phyloP scores from a whole-genome alignment of 2,888 invertebrate species.

The Meghimatium bilineatum region DNA sequence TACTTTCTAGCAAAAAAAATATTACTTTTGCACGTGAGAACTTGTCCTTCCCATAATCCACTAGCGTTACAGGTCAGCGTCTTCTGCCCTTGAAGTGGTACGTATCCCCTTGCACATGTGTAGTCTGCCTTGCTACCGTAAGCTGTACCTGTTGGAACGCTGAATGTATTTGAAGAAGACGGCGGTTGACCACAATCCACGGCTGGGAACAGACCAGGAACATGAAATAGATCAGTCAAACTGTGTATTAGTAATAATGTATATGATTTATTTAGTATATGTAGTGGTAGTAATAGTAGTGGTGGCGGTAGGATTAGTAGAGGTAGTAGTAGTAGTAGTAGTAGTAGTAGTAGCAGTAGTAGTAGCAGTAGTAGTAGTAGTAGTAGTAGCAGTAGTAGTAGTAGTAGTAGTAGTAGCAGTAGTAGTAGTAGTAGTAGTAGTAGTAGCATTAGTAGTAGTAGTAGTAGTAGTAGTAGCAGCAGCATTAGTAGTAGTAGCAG shows the following conservation, averaged over 20 bases:
- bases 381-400: neutral
- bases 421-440: neutral
- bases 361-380: neutral
- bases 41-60: constrained; percentile 29
- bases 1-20: neutral
- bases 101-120: constrained; percentile 12
- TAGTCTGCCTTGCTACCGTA: constrained; percentile 12
- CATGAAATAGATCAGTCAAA: too few species aligned
- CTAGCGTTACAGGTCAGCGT: constrained; percentile 21
- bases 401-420: neutral
- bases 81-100: neutral
- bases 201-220: neutral
- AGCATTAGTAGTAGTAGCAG: neutral
- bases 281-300: neutral
- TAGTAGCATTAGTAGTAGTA: neutral
- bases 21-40: constrained; percentile 25
- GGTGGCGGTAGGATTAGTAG: neutral
- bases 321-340: neutral
- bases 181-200: constrained; percentile 33
- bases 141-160: neutral
- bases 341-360: neutral
- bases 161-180: neutral
- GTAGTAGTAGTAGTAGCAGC: neutral
- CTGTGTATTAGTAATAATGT: neutral
- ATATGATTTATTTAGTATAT: neutral